Conservation (phyloP, 2,888 invertebrate genomes). For the Phortica magna region DNA sequence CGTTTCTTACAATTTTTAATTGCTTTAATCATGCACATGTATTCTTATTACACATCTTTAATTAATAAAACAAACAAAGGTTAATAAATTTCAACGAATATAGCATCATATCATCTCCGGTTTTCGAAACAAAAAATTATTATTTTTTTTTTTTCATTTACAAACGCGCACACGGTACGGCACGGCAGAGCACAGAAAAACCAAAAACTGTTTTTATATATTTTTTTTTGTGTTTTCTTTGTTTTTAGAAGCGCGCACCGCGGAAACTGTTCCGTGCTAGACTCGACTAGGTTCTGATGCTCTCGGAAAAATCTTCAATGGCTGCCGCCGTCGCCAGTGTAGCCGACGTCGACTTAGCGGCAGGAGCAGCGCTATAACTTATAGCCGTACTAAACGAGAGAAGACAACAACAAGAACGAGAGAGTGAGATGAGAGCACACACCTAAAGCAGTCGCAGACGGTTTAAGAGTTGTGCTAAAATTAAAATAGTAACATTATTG, state of each 20-base stretch:
- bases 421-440: neutral
- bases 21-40: too few relatives aligned
- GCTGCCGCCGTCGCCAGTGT: neutral
- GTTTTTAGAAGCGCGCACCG: neutral
- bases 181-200: neutral
- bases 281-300: constrained; percentile 15
- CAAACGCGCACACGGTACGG: neutral
- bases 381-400: neutral
- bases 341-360: neutral
- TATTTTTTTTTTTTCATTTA: constrained; percentile 15
- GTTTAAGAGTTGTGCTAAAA: neutral
- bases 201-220: neutral
- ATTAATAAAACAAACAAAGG: constrained; percentile 61
- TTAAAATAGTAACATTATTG: neutral
- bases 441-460: neutral
- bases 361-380: neutral
- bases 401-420: neutral
- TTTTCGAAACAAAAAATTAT: neutral
- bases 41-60: constrained; percentile 24
- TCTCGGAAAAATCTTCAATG: constrained; percentile 19
- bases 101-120: neutral
- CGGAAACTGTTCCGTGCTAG: constrained; percentile 27
- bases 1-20: too few relatives aligned
- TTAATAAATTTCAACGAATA: constrained; percentile 61
- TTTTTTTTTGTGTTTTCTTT: neutral